Percentiles rank a stretch among this genome's conserved stretches.
Evolutionary conservation across 2,113 vertebrate genomes (phyloP).

Genomic region (Podocnemis expansa): DNA sequence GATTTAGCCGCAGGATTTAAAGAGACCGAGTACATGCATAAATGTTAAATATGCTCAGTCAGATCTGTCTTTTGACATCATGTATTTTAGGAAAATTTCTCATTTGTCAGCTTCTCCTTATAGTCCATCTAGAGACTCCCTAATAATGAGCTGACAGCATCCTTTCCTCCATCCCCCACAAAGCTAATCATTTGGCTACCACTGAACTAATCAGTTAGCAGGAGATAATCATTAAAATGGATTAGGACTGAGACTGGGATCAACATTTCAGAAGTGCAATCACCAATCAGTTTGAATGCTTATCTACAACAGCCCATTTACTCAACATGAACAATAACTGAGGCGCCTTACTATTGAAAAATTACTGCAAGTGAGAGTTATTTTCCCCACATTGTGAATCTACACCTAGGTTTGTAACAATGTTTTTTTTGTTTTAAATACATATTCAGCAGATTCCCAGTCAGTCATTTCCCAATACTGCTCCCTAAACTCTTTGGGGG

Average conservation of each 20-base stretch:
- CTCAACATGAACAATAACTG: not conserved
- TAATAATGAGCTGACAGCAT: not conserved
- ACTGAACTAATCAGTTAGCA: conserved; percentile 5
- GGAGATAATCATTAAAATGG: conserved; percentile 6
- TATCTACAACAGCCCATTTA: not conserved
- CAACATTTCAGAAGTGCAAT: not conserved
- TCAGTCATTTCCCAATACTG: not conserved
- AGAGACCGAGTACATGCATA: not conserved
- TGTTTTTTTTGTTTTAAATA: not conserved
- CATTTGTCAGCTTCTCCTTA: conserved; percentile 4
- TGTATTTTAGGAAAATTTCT: not conserved
- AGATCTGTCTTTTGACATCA: conserved; percentile 36
- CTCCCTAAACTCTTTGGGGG: not conserved
- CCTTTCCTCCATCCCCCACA: not conserved
- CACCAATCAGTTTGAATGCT: not conserved
- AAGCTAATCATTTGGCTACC: conserved; percentile 5
- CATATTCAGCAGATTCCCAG: not conserved
- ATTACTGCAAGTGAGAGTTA: not conserved
- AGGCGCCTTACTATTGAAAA: not conserved
- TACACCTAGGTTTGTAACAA: not conserved
- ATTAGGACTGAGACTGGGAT: not conserved
- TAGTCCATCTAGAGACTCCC: not conserved
- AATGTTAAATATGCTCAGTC: conserved; percentile 20
- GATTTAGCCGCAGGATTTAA: not conserved
- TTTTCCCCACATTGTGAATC: not conserved